Conservation (phyloP, 2,888 invertebrate genomes). For the Sminthurinus aureus region DNA sequence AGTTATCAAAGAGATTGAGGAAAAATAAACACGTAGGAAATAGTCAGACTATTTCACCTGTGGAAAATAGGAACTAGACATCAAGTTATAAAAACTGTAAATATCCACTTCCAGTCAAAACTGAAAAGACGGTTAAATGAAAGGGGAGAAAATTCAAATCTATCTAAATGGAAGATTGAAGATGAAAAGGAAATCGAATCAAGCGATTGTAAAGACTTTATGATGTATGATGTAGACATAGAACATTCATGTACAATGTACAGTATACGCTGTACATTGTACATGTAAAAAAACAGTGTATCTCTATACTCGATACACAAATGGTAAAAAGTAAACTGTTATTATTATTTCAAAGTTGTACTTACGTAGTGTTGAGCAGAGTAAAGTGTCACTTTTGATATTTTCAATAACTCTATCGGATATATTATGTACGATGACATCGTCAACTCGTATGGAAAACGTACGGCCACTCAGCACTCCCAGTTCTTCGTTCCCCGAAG, state of each 20-base stretch:
- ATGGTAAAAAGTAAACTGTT: too few species aligned
- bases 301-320: too few species aligned
- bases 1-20: too few species aligned
- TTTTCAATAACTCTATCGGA: slow-evolving; percentile 58
- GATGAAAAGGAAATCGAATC: neutral
- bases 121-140: neutral
- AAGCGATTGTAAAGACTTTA: neutral
- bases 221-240: too few species aligned
- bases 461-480: slow-evolving; percentile 50
- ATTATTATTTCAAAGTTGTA: slow-evolving; percentile 2
- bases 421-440: slow-evolving; percentile 58
- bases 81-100: too few species aligned
- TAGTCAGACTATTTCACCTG: too few species aligned
- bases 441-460: slow-evolving; percentile 57
- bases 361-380: slow-evolving; percentile 57
- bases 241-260: too few species aligned
- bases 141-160: neutral
- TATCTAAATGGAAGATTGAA: neutral
- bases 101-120: too few species aligned
- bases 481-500: slow-evolving; percentile 41
- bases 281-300: too few species aligned
- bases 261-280: too few species aligned
- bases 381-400: slow-evolving; percentile 54
- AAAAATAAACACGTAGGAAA: too few species aligned
- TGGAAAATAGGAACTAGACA: too few species aligned